Evolutionary conservation across 2,888 invertebrate species (phyloP), one percentile per base, ranked within the genome.

Genomic region (Pristionchus exspectatus): DNA sequence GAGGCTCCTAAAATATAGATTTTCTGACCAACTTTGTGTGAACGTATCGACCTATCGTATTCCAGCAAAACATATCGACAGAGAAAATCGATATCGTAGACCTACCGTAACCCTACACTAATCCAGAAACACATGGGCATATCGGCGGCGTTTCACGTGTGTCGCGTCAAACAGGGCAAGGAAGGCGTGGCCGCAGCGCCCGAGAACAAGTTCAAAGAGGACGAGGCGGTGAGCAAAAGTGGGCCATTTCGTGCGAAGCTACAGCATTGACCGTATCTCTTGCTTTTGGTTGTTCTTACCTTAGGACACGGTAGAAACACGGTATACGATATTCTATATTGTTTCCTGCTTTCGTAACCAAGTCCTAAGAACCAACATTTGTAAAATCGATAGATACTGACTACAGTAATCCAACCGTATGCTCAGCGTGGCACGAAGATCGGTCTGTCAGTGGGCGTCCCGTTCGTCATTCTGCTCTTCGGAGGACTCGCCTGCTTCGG

Each of bases 401-500:
- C 74, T 24, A 74, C 74, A 38, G 38, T 74, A 33, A 21, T n/a
- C 74, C 74, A 44, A 74, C 74, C 24, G 21, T 44, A 44, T 38
- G 5, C 30, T 38, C 74, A 74, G 74, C 38, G 38, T 21, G 74
- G 74, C 38, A 21, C 33, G 2, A 74, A 74, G 74, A 74, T 74
- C 74, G 74, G 74, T 7, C 38, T 74, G 3, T 33, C 74, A 0
- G 74, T 74, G 38, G 74, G 74, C 33, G 38, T 74, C 4, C 74
- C 74, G 9, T 21, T 74, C 21, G 74, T 38, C 9, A 38, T 74
- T 24, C 74, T 74, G 7, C 33, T 74, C 38, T 18, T 74, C 74
- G 74, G 74, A 24, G 33, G 21, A 38, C 74, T 74, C 38, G 38
- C 74, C 38, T 74, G 74, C 74, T 74, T 74, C 74, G 74, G 18